phyloP scores from a whole-genome alignment of 2,888 invertebrate species.

The Philopedon plagiatum region DNA sequence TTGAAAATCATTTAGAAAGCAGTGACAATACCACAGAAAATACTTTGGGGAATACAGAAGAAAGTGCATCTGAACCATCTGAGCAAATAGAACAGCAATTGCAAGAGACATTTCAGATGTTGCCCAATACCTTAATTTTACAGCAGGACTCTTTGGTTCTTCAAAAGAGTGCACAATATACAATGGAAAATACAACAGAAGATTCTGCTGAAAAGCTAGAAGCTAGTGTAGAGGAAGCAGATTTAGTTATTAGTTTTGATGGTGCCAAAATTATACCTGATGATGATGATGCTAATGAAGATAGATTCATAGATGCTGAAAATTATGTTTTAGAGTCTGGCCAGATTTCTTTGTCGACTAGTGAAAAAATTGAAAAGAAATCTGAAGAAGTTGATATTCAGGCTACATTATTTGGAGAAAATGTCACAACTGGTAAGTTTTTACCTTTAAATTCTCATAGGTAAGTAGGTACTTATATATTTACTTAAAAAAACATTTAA shows the following conservation, averaged over 20 bases:
- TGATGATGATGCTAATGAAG: slow-evolving; percentile 74
- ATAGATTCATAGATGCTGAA: slow-evolving; percentile 84
- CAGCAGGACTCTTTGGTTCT: slow-evolving; percentile 64
- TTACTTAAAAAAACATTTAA: too few species aligned
- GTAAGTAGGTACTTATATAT: too few species aligned
- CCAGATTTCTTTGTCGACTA: slow-evolving; percentile 66
- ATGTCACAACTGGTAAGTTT: slow-evolving; percentile 42
- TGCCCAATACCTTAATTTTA: slow-evolving; percentile 67
- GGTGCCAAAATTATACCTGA: slow-evolving; percentile 62
- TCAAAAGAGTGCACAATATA: slow-evolving; percentile 58
- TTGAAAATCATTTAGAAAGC: slow-evolving; percentile 11
- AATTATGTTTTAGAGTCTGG: slow-evolving; percentile 82
- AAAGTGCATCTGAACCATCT: slow-evolving; percentile 18
- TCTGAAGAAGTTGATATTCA: slow-evolving; percentile 63
- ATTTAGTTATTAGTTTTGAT: slow-evolving; percentile 65
- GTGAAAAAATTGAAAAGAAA: slow-evolving; percentile 58
- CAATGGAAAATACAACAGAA: slow-evolving; percentile 29
- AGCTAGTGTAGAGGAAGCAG: slow-evolving; percentile 68
- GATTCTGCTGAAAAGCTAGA: slow-evolving; percentile 65
- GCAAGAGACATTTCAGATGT: slow-evolving; percentile 59
- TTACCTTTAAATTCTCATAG: background rate
- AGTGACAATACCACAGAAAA: slow-evolving; percentile 13
- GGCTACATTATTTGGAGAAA: slow-evolving; percentile 65
- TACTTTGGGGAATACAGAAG: slow-evolving; percentile 20
- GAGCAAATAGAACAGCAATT: slow-evolving; percentile 40